phyloP scores from a whole-genome alignment of 1,140 invertebrate species.

The Caerostris darwini region DNA sequence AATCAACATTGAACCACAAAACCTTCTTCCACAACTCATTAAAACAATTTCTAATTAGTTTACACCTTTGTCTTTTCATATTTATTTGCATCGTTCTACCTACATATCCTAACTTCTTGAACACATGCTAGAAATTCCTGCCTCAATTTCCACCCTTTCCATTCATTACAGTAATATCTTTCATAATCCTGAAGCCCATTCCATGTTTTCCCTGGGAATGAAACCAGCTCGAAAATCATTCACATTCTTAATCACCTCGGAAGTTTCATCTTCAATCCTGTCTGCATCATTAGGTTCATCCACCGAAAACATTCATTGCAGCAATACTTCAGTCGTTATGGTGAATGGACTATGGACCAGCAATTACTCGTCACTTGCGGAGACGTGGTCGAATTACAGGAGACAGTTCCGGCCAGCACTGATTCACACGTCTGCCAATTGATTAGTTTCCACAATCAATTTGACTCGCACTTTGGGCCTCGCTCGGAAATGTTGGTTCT shows the following conservation, averaged over 20 bases:
- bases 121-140: too few species aligned
- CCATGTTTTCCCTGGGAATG: neutral
- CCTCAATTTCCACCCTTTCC: too few species aligned
- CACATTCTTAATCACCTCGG: neutral
- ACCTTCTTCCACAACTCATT: too few species aligned
- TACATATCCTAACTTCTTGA: too few species aligned
- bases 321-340: too few species aligned
- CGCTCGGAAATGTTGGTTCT: neutral
- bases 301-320: neutral
- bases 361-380: conserved; percentile 26
- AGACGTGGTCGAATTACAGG: neutral
- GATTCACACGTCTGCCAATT: neutral
- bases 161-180: too few species aligned
- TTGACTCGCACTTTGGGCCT: neutral
- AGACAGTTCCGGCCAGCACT: neutral
- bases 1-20: too few species aligned
- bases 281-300: neutral
- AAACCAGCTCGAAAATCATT: neutral
- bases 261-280: neutral
- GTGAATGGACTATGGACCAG: neutral
- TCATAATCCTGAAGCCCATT: too few species aligned
- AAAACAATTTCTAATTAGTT: too few species aligned
- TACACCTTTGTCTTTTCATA: too few species aligned
- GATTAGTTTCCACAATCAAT: neutral
- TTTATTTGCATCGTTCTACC: too few species aligned